A percentile compares a stretch with the other conserved stretches of the same genome.
These are phyloP conservation scores for Poeciliopsis infans DNA, from an alignment of 2,797 vertebrate genomes.

Conservation along the genomic window DNA sequence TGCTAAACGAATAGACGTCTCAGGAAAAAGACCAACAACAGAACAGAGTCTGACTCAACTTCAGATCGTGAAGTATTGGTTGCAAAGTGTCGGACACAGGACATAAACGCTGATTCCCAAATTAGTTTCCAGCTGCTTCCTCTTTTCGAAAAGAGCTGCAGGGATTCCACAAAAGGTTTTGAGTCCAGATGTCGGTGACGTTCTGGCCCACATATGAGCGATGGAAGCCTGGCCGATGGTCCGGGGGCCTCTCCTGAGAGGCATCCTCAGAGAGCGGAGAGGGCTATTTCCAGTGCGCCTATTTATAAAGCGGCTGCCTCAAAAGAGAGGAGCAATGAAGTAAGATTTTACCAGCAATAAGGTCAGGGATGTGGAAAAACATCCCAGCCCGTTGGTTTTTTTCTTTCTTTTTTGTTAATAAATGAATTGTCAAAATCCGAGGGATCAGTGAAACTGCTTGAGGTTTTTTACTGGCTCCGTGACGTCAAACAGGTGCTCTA, in stretches of 20 bases:
- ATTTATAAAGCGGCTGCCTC: conserved; percentile 76
- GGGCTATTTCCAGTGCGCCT: conserved; percentile 79
- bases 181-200: conserved; percentile 50
- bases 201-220: conserved; percentile 66
- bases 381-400: conserved; percentile 9
- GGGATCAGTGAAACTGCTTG: neutral
- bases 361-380: conserved; percentile 59
- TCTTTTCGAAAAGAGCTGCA: conserved; percentile 30
- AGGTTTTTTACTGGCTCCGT: neutral
- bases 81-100: conserved; percentile 1
- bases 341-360: conserved; percentile 73
- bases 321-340: conserved; percentile 69
- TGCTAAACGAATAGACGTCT: conserved; percentile 46
- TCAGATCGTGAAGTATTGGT: conserved; percentile 8
- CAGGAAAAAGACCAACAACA: conserved; percentile 14
- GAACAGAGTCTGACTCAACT: conserved; percentile 9
- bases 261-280: conserved; percentile 72
- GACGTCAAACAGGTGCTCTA: neutral
- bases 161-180: conserved; percentile 65
- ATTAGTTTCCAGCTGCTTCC: conserved; percentile 1
- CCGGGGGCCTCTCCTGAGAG: conserved; percentile 71
- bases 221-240: conserved; percentile 71
- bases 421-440: conserved; percentile 7
- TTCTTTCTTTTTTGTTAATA: neutral
- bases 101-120: conserved; percentile 8